Percentiles rank a stretch among this genome's conserved stretches.
Evolutionary conservation across 1,140 invertebrate genomes (phyloP).

Genomic region (Drosophila orosa): DNA sequence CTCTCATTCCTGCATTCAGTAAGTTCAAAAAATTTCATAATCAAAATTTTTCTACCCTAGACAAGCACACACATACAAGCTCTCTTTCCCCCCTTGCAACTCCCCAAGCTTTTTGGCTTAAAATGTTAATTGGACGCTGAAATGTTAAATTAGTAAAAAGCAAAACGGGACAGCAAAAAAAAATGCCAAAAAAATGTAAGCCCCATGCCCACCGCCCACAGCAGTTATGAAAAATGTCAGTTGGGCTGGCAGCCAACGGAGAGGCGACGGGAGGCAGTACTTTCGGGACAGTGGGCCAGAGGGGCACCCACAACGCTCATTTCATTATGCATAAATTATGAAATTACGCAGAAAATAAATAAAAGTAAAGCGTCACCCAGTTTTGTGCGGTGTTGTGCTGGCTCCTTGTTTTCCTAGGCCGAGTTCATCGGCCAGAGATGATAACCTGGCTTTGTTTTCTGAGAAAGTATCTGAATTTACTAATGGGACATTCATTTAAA

Average conservation of each 20-base stretch:
- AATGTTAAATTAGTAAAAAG: conserved; percentile 70
- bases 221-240: conserved; percentile 54
- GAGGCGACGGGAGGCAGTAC: not conserved
- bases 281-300: conserved; percentile 16
- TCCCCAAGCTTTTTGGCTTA: conserved; percentile 58
- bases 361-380: conserved; percentile 49
- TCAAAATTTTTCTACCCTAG: conserved; percentile 50
- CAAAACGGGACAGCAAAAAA: conserved; percentile 26
- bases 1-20: conserved; percentile 1
- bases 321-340: conserved; percentile 75
- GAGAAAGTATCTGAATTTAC: too few relatives aligned
- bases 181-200: conserved; percentile 46
- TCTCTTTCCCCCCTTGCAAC: conserved; percentile 8
- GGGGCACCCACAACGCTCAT: conserved; percentile 49
- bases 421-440: conserved; percentile 3
- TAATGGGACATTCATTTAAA: too few relatives aligned
- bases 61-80: conserved; percentile 9
- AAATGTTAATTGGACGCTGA: conserved; percentile 78
- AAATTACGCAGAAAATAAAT: conserved; percentile 61
- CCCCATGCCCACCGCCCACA: conserved; percentile 1
- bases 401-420: conserved; percentile 3
- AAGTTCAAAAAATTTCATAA: conserved; percentile 60
- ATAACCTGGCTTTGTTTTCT: not conserved
- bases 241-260: conserved; percentile 58
- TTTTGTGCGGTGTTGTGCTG: conserved; percentile 30